Evolutionary conservation across 2,888 invertebrate genomes (phyloP).

Genomic region (Volucella zonaria): DNA sequence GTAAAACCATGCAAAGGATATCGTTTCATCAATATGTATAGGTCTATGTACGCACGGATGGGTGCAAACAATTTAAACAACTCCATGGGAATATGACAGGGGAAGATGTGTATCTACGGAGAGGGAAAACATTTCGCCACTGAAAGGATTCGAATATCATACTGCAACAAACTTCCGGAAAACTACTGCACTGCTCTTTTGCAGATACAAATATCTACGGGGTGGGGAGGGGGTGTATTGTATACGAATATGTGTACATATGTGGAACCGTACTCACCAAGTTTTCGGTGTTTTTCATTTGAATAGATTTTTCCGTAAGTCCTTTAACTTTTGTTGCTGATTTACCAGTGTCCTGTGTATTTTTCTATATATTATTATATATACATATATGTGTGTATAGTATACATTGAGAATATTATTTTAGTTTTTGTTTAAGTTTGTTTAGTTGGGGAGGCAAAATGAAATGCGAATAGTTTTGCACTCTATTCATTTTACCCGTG

Average conservation of each 20-base stretch:
- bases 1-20: too few species aligned
- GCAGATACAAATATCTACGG: neutral
- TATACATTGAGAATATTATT: constrained; percentile 59
- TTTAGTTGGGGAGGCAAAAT: neutral
- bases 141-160: too few species aligned
- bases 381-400: constrained; percentile 13
- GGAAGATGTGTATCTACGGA: neutral
- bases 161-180: constrained; percentile 42
- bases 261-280: constrained; percentile 79
- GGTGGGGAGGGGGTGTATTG: too few species aligned
- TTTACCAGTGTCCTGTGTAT: constrained; percentile 68
- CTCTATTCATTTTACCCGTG: too few species aligned
- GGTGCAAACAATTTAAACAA: too few species aligned
- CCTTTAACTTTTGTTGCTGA: constrained; percentile 69
- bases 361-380: constrained; percentile 46
- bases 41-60: too few species aligned
- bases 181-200: constrained; percentile 14
- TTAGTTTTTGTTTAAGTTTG: constrained; percentile 77
- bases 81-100: too few species aligned
- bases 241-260: too few species aligned
- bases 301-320: constrained; percentile 80
- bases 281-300: constrained; percentile 80
- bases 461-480: too few species aligned
- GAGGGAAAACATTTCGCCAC: too few species aligned
- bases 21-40: too few species aligned